Evolutionary conservation across 2,113 vertebrate species (phyloP).

Genomic region (Campylomormyrus numenius): DNA sequence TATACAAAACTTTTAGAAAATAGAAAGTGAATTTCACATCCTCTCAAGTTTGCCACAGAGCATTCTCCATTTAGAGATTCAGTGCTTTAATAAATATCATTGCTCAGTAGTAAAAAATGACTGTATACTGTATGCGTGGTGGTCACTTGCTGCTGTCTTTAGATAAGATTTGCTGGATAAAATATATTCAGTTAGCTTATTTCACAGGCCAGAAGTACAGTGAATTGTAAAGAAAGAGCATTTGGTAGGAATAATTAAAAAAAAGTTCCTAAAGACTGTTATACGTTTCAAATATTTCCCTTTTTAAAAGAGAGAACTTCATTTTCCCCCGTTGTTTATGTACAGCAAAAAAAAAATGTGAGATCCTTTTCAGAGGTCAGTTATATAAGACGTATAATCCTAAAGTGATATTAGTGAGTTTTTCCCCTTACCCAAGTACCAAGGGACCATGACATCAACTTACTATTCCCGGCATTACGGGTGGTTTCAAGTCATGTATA

Average conservation of each 20-base stretch:
- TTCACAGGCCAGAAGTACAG: slow-evolving; percentile 34
- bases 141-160: not conserved
- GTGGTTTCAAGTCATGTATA: slow-evolving; percentile 20
- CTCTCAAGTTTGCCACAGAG: slow-evolving; percentile 22
- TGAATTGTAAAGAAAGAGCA: slow-evolving; percentile 42
- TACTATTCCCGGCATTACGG: slow-evolving; percentile 32
- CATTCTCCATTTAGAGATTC: not conserved
- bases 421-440: slow-evolving; percentile 42
- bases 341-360: not conserved
- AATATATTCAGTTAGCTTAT: slow-evolving; percentile 20
- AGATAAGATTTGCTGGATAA: not conserved
- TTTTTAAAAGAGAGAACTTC: not conserved
- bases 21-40: slow-evolving; percentile 29
- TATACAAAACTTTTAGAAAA: slow-evolving; percentile 35
- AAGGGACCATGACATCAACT: slow-evolving; percentile 65
- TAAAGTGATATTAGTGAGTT: slow-evolving; percentile 36
- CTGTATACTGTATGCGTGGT: slow-evolving; percentile 26
- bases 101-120: slow-evolving; percentile 23
- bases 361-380: slow-evolving; percentile 31
- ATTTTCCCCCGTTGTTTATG: not conserved
- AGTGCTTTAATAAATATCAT: slow-evolving; percentile 25
- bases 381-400: slow-evolving; percentile 12
- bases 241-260: slow-evolving; percentile 26
- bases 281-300: slow-evolving; percentile 19
- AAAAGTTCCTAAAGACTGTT: slow-evolving; percentile 17